Evolutionary conservation across 2,888 invertebrate genomes (phyloP), one percentile per base, ranked within the genome.

Genomic region (Criorhina ranunculi): DNA sequence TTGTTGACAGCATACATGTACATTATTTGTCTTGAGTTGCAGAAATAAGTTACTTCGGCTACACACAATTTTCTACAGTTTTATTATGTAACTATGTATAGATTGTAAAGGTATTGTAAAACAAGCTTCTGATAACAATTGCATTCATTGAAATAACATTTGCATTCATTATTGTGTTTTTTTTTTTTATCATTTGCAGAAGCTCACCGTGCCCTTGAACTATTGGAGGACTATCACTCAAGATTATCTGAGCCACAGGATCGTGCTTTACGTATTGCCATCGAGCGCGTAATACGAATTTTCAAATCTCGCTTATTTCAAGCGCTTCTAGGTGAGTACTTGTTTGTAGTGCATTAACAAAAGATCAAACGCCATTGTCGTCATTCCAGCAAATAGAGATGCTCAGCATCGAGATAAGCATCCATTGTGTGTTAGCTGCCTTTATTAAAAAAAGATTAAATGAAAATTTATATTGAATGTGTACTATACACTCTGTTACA

Each of bases 291-390:
- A 91, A 99, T 99, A 92, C 95, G 98, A 90, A 98, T 99, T 93
- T 99, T 99, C 94, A 99, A 99, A 93, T 98, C 98, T 89, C 94
- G 98, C 86, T 95, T 99, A 87, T 99, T 99, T 93, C 98, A 99
- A 93, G 99, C 99, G 87, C 93, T 99, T 88, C 94, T 99, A 93
- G 99, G 99, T 99, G 93, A 95, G 95, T 93, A 64, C 8, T 62
- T 17, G 6, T 11, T 46, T 19, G 2, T 9, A 17, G 44, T 9
- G 17, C 17, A 15, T 17, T 44, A 19, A 2, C 8, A 19, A 12
- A 44, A 44, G 8, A 2, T 44, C 8, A 8, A 72, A 37, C 17
- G 29, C 40, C 93, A 86, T 92, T 92, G 62, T 93, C 98, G 0
- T 91, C 98, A n/a, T n/a, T n/a, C n/a, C n/a, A n/a, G 33, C 93